These are phyloP conservation scores for Habroteleia sp. DNA, from an alignment of 2,888 invertebrate species.

Conservation along the genomic window DNA sequence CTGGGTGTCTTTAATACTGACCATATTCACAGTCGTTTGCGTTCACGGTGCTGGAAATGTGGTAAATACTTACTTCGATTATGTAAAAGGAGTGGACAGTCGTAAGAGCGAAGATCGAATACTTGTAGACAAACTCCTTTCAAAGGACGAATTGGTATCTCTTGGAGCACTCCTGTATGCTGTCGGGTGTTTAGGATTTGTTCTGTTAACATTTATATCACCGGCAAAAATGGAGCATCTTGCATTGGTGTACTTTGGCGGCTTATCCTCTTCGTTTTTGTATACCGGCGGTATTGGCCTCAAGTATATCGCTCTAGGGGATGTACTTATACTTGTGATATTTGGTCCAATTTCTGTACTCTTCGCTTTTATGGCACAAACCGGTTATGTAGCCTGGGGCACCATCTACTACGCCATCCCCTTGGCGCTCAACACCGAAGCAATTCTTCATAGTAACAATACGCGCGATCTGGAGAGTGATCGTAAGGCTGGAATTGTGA, in stretches of 20 bases:
- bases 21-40: slow-evolving; percentile 92
- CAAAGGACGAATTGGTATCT: slow-evolving; percentile 91
- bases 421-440: slow-evolving; percentile 95
- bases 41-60: slow-evolving; percentile 98
- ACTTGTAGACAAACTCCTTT: slow-evolving; percentile 94
- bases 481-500: slow-evolving; percentile 94
- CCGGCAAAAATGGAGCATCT: slow-evolving; percentile 97
- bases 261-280: slow-evolving; percentile 96
- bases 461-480: slow-evolving; percentile 95
- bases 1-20: slow-evolving; percentile 89
- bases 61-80: slow-evolving; percentile 98
- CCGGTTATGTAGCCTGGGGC: slow-evolving; percentile 94
- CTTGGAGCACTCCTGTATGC: slow-evolving; percentile 94
- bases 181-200: slow-evolving; percentile 92
- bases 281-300: slow-evolving; percentile 98
- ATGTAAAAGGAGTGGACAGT: slow-evolving; percentile 95
- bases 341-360: slow-evolving; percentile 97
- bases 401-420: slow-evolving; percentile 97
- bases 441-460: slow-evolving; percentile 97
- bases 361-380: slow-evolving; percentile 96
- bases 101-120: slow-evolving; percentile 96
- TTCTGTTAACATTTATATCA: slow-evolving; percentile 88
- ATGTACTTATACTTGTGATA: slow-evolving; percentile 93
- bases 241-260: slow-evolving; percentile 96
- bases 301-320: slow-evolving; percentile 97